Conservation (phyloP, 1,140 invertebrate genomes). For the Sycobia sp. region DNA sequence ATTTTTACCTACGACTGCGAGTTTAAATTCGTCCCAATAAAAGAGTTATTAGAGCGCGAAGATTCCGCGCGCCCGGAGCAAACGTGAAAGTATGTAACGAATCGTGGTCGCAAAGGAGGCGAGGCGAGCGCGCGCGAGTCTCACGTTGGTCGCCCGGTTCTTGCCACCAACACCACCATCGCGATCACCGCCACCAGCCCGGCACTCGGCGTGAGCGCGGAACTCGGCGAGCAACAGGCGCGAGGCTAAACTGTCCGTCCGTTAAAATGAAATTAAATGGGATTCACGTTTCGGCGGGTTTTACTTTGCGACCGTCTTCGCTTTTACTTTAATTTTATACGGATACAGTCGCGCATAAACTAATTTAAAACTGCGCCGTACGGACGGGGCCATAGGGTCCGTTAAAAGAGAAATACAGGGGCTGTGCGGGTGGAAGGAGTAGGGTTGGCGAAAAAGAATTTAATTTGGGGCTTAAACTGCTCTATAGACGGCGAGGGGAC, state of each 20-base stretch:
- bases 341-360: conserved; percentile 1
- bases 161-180: not conserved
- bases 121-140: conserved; percentile 17
- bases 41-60: conserved; percentile 12
- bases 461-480: too few relatives aligned
- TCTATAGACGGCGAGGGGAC: too few relatives aligned
- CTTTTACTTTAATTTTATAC: conserved; percentile 22
- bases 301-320: conserved; percentile 8
- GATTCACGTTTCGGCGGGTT: conserved; percentile 22
- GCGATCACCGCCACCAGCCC: too few relatives aligned
- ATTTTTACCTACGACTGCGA: not conserved
- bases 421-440: too few relatives aligned
- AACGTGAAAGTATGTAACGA: conserved; percentile 11
- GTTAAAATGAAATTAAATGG: conserved; percentile 32
- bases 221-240: conserved; percentile 33
- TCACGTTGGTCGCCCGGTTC: conserved; percentile 7
- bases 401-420: too few relatives aligned
- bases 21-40: conserved; percentile 13
- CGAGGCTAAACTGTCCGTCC: conserved; percentile 17
- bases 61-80: not conserved
- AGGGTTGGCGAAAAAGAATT: too few relatives aligned
- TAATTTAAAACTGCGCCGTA: conserved; percentile 18
- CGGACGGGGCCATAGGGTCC: too few relatives aligned
- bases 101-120: too few relatives aligned
- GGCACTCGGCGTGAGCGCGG: too few relatives aligned